Conservation (phyloP, 2,113 vertebrate species). For the Osmerus eperlanus region DNA sequence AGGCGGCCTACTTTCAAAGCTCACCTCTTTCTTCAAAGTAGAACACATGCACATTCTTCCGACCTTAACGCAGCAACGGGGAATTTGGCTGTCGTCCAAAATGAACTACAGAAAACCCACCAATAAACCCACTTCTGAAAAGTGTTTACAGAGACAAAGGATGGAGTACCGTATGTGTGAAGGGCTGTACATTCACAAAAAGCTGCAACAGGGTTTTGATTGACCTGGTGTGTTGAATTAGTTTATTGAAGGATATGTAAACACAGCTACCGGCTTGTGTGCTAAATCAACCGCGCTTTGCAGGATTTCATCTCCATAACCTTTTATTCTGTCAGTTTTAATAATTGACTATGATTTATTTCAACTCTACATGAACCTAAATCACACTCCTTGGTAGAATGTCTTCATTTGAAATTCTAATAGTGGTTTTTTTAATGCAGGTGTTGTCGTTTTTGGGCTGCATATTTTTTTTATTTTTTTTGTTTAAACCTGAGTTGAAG, state of each 20-base stretch:
- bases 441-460: too few species aligned
- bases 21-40: conserved; percentile 31
- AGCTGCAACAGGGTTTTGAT: too few species aligned
- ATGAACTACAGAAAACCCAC: background rate
- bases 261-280: too few species aligned
- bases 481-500: too few species aligned
- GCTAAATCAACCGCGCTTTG: too few species aligned
- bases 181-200: too few species aligned
- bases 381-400: conserved; percentile 36
- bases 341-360: conserved; percentile 4
- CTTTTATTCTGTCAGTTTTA: background rate
- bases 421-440: too few species aligned
- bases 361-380: conserved; percentile 18
- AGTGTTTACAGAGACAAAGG: background rate
- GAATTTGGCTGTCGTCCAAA: conserved; percentile 14
- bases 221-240: too few species aligned
- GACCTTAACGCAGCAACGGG: conserved; percentile 33
- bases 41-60: conserved; percentile 45
- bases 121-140: too few species aligned
- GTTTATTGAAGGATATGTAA: too few species aligned
- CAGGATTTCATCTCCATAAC: too few species aligned
- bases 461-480: too few species aligned
- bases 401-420: background rate
- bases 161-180: background rate
- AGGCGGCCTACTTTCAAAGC: conserved; percentile 55